A percentile compares a stretch with the other conserved stretches of the same genome.
These are phyloP conservation scores for Puntigrus tetrazona DNA, from an alignment of 2,113 vertebrate species.

Conservation along the genomic window DNA sequence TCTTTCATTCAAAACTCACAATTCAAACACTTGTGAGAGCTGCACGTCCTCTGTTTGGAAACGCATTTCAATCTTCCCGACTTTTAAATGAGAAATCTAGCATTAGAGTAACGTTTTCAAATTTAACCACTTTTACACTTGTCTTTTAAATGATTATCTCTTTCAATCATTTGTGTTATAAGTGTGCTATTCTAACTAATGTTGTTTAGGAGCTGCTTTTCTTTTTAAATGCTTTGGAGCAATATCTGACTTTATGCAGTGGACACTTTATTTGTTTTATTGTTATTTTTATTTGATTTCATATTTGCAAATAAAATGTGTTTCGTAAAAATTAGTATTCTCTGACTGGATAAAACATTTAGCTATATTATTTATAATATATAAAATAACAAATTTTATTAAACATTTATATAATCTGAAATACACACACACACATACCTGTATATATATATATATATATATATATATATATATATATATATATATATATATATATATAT, in stretches of 20 bases:
- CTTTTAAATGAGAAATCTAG: neutral
- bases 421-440: no score
- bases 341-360: neutral
- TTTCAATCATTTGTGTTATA: neutral
- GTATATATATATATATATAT: no score
- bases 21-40: neutral
- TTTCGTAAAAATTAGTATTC: no score
- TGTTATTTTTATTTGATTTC: neutral
- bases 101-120: neutral
- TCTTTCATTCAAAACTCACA: slow-evolving; percentile 41
- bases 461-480: no score
- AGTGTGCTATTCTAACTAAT: neutral
- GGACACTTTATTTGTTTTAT: neutral
- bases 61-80: neutral
- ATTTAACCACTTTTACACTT: neutral
- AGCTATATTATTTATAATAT: neutral
- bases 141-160: neutral
- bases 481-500: no score
- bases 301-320: neutral
- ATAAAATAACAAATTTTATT: neutral
- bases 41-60: no score
- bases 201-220: neutral
- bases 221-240: no score
- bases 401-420: neutral
- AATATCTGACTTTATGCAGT: no score